Evolutionary conservation across 2,888 invertebrate species (phyloP), one percentile per base, ranked within the genome.

Genomic region (Drosophila acutilabella): DNA sequence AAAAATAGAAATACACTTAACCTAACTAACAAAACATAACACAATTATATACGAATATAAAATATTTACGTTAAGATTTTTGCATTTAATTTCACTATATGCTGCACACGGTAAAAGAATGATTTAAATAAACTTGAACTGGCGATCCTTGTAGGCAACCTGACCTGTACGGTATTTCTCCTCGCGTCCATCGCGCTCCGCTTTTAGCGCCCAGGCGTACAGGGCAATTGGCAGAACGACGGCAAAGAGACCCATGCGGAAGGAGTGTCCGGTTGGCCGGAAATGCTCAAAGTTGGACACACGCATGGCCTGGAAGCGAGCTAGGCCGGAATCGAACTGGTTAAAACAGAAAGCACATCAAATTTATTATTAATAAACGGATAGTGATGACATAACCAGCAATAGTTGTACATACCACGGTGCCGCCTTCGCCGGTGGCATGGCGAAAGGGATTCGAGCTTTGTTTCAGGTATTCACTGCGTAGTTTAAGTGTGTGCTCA

Each of bases 291-390:
- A 94, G 54, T 94, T 92, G 7, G 94, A 94, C 0, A 94, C 94
- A 91, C 94, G 94, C 95, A 97, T 94, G 0, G 97, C 94, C 89
- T 95, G 93, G 89, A 94, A 97, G 57, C 96, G 94, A 84, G 96
- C 95, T 3, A 97, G 77, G 10, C 95, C 96, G n/a, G 95, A 93
- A 92, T 98, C 98, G 91, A 97, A 96, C 98, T 98, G 92, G 16
- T 0, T 16, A n/a, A 41, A n/a, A 11, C 41, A 14, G 45, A 8
- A 18, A 4, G 30, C 14, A 7, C 30, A n/a, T 26, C 2, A 18
- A 13, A 11, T 10, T 2, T 50, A 11, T 54, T 16, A 26, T 54
- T 16, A 33, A 38, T 42, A 51, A 42, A 23, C 60, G 41, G 7
- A n/a, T 5, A 30, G 47, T 88, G 89, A 91, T 92, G 92, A 92